Evolutionary conservation across 2,113 vertebrate species (phyloP), one percentile per base, ranked within the genome.

Genomic region (Ursus arctos): DNA sequence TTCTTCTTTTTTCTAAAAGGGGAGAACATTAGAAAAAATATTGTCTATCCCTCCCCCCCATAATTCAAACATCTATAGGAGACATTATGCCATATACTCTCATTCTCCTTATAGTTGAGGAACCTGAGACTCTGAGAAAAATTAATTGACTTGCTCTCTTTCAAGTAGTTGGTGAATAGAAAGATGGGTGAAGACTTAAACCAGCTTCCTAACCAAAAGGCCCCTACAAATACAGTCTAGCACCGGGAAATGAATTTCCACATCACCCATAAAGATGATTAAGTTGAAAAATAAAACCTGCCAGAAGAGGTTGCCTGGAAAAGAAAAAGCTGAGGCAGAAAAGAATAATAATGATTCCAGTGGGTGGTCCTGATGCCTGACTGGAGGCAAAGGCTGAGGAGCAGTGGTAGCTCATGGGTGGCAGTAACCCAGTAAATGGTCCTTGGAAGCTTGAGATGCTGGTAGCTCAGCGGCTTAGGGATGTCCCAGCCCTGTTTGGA

Each of bases 311-410:
- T 97, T 87, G 74, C 92, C 95, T 97, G 57, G 57, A 92, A 97
- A 94, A 96, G 90, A 93, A 94, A 95, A 97, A 22, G 57, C 96
- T 94, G 63, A 98, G 43, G 51, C 96, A 97, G 63, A 97, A 97
- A 89, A 97, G 74, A 97, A 97, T 95, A 95, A 96, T 92, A 96
- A 55, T 90, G 69, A 13, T 88, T 96, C 59, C 51, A 96, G 94
- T 96, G 94, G 98, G 98, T 98, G 97, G 97, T 98, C 97, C 53
- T 95, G 51, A 77, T 79, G 83, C 49, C 91, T 97, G 88, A 47
- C 83, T 95, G 26, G 81, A 96, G 53, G 49, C 8, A 5, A 76
- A 55, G 80, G 57, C 95, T 79, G 96, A 88, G 82, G 49, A 96
- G 40, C 43, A 72, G 80, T 92, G 83, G 82, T 95, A 95, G 77